Conservation (phyloP, 2,797 vertebrate genomes). For the Philypnodon macrostomus region DNA sequence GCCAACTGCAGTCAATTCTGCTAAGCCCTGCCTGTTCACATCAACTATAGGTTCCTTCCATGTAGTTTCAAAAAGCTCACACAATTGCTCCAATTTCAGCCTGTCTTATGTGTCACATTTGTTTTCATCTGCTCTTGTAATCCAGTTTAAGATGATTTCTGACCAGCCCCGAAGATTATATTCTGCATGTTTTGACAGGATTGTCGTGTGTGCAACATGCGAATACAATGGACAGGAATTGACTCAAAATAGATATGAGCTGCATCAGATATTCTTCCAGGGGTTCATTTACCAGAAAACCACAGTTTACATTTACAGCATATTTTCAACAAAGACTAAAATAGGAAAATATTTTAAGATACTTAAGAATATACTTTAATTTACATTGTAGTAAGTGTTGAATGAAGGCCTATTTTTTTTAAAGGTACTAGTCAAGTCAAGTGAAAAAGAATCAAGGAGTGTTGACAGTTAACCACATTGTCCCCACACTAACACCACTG, state of each 20-base stretch:
- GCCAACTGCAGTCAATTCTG: constrained; percentile 24
- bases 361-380: no score
- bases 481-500: no score
- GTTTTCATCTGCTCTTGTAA: constrained; percentile 19
- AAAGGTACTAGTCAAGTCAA: no score
- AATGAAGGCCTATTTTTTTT: no score
- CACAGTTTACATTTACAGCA: no score
- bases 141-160: constrained; percentile 45
- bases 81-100: constrained; percentile 35
- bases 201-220: constrained; percentile 13
- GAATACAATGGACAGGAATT: constrained; percentile 19
- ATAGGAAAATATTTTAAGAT: no score
- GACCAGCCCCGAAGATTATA: constrained; percentile 52
- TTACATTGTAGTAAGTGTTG: no score
- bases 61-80: constrained; percentile 22
- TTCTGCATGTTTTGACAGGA: constrained; percentile 19
- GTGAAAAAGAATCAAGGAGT: no score
- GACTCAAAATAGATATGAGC: constrained; percentile 13
- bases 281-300: no score
- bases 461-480: no score
- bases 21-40: constrained; percentile 44
- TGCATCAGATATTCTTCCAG: no score
- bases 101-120: constrained; percentile 18
- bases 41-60: constrained; percentile 26
- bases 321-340: no score